Percentiles rank a stretch among this genome's conserved stretches.
phyloP scores from a whole-genome alignment of 2,797 vertebrate species.

The Phaenicophaeus curvirostris region DNA sequence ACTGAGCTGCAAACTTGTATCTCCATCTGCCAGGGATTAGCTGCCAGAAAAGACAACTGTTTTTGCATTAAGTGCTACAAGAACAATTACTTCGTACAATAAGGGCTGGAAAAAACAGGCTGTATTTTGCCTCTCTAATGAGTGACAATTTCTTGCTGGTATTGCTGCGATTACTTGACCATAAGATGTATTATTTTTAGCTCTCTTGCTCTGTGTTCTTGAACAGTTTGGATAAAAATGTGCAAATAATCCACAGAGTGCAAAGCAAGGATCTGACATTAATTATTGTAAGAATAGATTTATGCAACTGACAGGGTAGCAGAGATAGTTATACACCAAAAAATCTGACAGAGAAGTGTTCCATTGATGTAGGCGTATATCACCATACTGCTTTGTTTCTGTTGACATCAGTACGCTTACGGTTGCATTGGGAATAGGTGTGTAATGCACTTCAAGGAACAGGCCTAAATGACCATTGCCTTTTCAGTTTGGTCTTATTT shows the following conservation, averaged over 20 bases:
- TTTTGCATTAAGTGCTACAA: slow-evolving; percentile 26
- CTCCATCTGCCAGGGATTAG: slow-evolving; percentile 46
- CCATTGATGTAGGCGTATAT: accelerated
- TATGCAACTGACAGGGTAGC: background rate
- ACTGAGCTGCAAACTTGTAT: slow-evolving; percentile 38
- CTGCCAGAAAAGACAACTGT: background rate
- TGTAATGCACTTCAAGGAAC: background rate
- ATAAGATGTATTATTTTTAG: background rate
- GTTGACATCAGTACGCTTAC: accelerated
- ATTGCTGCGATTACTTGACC: background rate
- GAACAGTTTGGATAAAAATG: background rate
- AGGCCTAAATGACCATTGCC: background rate
- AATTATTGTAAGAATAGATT: background rate
- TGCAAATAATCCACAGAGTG: background rate
- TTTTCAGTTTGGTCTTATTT: background rate
- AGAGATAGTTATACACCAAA: background rate
- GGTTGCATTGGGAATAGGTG: background rate
- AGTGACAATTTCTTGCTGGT: background rate
- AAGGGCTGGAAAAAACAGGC: background rate
- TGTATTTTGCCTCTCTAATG: background rate
- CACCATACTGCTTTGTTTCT: background rate
- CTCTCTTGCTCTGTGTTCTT: background rate
- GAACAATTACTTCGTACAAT: background rate
- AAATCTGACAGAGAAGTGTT: background rate
- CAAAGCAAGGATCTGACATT: background rate